Base-by-base conservation (phyloP, 2,113 vertebrate genomes). In the Brachionichthys hirsutus region DNA sequence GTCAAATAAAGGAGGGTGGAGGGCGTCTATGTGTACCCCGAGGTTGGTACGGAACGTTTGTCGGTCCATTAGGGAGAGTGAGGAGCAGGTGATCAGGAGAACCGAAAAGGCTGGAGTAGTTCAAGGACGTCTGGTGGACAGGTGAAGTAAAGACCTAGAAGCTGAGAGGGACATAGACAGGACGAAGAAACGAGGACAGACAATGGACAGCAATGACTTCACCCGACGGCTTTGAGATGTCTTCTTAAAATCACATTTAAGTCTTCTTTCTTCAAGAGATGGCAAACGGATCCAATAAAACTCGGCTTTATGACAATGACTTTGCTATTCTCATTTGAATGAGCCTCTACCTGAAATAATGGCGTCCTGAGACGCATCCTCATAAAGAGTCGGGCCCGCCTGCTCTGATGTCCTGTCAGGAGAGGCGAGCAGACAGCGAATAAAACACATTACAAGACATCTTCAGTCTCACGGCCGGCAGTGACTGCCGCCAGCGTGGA, bases 371-470 rank as follows among this genome's bases (percentile, higher is more conserved):
- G 67, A 77, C 58, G 52, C 38, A 62, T 74, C 34, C 63, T 70
- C 74, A 70, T 74, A 82, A 77, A 79, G 48, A 71, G 70, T 61
- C 69, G 68, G 58, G 54, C 48, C 65, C 40, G 56, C 69, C 46
- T 7, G 67, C 79, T 81, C 43, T 76, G 65, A 83, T 68, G 67
- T 72, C 73, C 64, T 70, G 75, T 80, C 80, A 61, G 51, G 71
- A 70, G 63, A 47, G 54, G 64, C 56, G 24, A 59, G 18, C 49
- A 64, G 49, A 43, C 65, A 56, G 46, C 34, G 58, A 73, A 83
- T 78, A 66, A 80, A 83, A 85, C 73, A 70, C 67, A 82, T 80
- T 80, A 78, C 58, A 53, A 63, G 57, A 67, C 76, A 54, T 78
- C 75, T 57, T 77, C 63, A 36, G 82, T 82, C 69, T 78, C 70